phyloP scores from a whole-genome alignment of 2,888 invertebrate species.

The Yponomeuta malinellus region DNA sequence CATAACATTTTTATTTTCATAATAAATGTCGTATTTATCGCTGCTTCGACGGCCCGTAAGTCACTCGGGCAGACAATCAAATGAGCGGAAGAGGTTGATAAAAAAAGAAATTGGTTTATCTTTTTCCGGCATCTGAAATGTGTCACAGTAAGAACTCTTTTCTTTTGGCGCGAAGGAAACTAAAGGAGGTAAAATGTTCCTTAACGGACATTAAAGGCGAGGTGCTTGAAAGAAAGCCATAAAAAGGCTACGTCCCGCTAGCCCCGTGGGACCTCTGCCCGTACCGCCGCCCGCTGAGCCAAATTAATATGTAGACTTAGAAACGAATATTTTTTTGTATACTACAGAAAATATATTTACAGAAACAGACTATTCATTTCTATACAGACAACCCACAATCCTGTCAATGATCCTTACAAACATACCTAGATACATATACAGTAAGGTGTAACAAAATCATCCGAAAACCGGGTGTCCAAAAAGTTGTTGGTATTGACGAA shows the following conservation, averaged over 20 bases:
- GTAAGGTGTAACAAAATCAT: no score
- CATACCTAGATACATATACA: no score
- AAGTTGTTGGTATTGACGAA: no score
- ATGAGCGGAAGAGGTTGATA: conserved; percentile 51
- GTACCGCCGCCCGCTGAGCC: conserved; percentile 38
- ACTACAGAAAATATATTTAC: background rate
- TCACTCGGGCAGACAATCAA: conserved; percentile 20
- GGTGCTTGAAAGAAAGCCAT: conserved; percentile 57
- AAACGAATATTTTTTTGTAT: conserved; percentile 25
- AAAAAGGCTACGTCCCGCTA: conserved; percentile 51
- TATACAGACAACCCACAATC: no score
- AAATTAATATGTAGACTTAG: conserved; percentile 57
- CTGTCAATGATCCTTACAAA: no score
- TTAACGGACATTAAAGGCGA: conserved; percentile 67
- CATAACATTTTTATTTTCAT: conserved; percentile 45
- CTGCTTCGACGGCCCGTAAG: conserved; percentile 3
- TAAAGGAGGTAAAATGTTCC: conserved; percentile 71
- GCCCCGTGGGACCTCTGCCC: conserved; percentile 44
- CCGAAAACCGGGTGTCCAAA: no score
- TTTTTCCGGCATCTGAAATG: conserved; percentile 57
- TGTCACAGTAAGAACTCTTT: conserved; percentile 69
- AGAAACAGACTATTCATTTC: no score
- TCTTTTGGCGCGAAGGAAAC: conserved; percentile 54
- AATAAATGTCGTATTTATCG: conserved; percentile 33
- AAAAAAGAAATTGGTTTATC: conserved; percentile 51